Conservation (phyloP, 1,140 invertebrate species). For the Brachystomella parvula region DNA sequence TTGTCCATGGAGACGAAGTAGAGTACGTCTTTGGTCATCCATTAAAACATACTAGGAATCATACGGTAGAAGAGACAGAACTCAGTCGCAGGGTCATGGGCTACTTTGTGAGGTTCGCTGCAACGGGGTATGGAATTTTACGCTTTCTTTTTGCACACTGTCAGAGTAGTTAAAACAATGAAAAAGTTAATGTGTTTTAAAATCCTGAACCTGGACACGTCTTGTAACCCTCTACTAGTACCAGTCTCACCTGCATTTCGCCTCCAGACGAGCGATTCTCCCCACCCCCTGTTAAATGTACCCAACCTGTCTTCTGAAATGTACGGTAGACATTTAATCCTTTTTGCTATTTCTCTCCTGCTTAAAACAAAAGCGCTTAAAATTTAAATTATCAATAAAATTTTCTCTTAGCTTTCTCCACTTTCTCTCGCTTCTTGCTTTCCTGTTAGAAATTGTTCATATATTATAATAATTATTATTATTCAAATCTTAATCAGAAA, state of each 20-base stretch:
- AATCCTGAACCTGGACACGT: neutral
- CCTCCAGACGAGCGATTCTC: neutral
- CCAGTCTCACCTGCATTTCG: neutral
- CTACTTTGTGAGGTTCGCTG: conserved; percentile 75
- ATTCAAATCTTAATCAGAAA: too few species aligned
- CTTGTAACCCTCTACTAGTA: neutral
- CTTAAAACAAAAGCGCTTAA: too few species aligned
- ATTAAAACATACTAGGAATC: conserved; percentile 62
- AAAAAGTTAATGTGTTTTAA: neutral
- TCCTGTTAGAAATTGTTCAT: too few species aligned
- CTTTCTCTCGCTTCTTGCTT: too few species aligned
- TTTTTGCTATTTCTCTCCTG: too few species aligned
- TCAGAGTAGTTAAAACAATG: neutral
- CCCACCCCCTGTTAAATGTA: neutral
- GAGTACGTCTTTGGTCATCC: conserved; percentile 93
- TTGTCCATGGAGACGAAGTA: conserved; percentile 93
- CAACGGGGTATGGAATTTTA: conserved; percentile 61
- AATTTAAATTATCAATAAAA: too few species aligned
- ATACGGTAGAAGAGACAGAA: conserved; percentile 57
- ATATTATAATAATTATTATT: too few species aligned
- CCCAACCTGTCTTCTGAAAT: neutral
- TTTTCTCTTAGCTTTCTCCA: too few species aligned
- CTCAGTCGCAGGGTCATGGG: conserved; percentile 76
- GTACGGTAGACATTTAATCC: too few species aligned
- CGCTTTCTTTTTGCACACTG: neutral